phyloP scores from a whole-genome alignment of 2,888 invertebrate genomes.

The Antheraea yamamai region DNA sequence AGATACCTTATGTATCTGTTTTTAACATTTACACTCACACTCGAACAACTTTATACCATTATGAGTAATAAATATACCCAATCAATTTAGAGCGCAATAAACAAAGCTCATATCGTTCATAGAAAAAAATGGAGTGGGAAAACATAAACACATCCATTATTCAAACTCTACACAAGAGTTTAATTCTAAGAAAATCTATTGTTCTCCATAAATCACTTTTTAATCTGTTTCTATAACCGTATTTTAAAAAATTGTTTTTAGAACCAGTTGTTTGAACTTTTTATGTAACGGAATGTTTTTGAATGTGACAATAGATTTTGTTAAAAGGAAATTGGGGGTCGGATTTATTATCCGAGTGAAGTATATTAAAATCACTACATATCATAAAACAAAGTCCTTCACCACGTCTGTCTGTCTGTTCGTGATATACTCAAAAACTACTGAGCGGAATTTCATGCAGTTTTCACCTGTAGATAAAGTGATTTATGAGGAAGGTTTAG shows the following conservation, averaged over 20 bases:
- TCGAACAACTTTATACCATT: neutral
- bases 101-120: neutral
- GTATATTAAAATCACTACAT: too few relatives aligned
- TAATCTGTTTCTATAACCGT: neutral
- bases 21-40: neutral
- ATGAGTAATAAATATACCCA: neutral
- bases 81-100: neutral
- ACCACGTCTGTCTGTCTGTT: too few relatives aligned
- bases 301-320: neutral
- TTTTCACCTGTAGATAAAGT: too few relatives aligned
- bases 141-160: constrained; percentile 1
- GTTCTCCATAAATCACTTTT: neutral
- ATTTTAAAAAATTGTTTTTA: neutral
- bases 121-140: neutral
- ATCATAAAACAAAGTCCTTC: too few relatives aligned
- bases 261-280: neutral
- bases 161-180: neutral
- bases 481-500: too few relatives aligned
- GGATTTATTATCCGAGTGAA: neutral
- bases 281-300: neutral
- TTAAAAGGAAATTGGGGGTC: neutral
- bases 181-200: neutral
- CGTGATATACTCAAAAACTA: too few relatives aligned
- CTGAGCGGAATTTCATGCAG: too few relatives aligned
- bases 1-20: neutral